Conservation (phyloP, 2,113 vertebrate species). For the Python bivittatus region DNA sequence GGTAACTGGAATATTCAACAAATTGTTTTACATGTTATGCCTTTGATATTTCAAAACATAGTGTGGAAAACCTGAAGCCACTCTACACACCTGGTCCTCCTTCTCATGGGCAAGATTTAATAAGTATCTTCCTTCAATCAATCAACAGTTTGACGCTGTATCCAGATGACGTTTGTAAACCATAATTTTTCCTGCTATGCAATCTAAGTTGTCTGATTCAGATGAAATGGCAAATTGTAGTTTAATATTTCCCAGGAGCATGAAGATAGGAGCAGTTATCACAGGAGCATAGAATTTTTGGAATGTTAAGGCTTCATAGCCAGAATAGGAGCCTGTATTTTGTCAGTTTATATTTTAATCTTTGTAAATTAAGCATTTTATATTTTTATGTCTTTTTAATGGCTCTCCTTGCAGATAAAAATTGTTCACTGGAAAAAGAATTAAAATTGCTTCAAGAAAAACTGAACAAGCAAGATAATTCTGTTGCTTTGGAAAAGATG, state of each 20-base stretch:
- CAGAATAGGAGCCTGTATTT: background rate
- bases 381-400: conserved; percentile 16
- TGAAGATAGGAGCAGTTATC: background rate
- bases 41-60: background rate
- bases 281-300: background rate
- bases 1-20: background rate
- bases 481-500: conserved; percentile 72
- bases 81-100: background rate
- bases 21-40: background rate
- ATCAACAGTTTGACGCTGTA: background rate
- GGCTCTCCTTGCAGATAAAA: conserved; percentile 75
- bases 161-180: background rate
- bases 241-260: background rate
- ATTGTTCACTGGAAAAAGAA: conserved; percentile 71
- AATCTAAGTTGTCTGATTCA: background rate
- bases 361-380: conserved; percentile 22
- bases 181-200: background rate
- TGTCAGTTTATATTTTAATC: background rate
- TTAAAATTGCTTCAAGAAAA: conserved; percentile 80
- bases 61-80: background rate
- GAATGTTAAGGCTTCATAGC: background rate
- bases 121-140: background rate
- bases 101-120: background rate
- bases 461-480: conserved; percentile 75
- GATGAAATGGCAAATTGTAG: background rate